Base-by-base conservation (phyloP, 1,140 invertebrate species). In the Sarcophaga peregrina region DNA sequence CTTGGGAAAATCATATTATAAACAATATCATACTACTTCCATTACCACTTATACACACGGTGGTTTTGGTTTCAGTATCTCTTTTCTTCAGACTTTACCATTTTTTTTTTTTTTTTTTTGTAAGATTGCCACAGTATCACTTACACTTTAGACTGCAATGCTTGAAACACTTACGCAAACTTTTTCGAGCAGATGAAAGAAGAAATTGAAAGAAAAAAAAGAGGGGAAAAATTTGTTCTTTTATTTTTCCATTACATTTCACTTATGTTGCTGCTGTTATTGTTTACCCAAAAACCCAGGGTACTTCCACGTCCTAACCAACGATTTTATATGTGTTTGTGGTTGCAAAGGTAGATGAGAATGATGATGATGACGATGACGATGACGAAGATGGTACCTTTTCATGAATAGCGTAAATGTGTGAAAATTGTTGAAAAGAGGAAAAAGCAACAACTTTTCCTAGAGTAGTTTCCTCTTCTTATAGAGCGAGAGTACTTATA, bases 61-160 rank as follows among this genome's bases (percentile, higher is more conserved):
- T 68, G 62, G 62, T 68, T 68, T 68, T 68, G 15, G 20, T 8
- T 68, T 68, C n/a, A 68, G n/a, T 68, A 8, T 68, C 20, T 68
- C 20, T 68, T 68, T 25, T 68, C 7, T 9, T 25, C 62, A 8
- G 15, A 13, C n/a, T n/a, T n/a, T n/a, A n/a, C n/a, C n/a, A n/a
- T n/a, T n/a, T n/a, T n/a, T n/a, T n/a, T n/a, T n/a, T n/a, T n/a
- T n/a, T 68, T 68, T 68, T n/a, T 68, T 68, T 25, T 68, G 5
- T 68, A 68, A 25, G 17, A 68, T 37, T 37, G 62, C 17, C 20
- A n/a, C 54, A 25, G 62, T 68, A 68, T 68, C 62, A 68, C 62
- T 68, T 68, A 68, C 62, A 68, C 62, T 68, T 68, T 68, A 68
- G n/a, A 7, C 20, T 68, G 62, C 17, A 37, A 37, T 37, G 62